A percentile compares a stretch with the other conserved stretches of the same genome.
phyloP scores from a whole-genome alignment of 2,797 vertebrate species.

The Oreochromis mossambicus region DNA sequence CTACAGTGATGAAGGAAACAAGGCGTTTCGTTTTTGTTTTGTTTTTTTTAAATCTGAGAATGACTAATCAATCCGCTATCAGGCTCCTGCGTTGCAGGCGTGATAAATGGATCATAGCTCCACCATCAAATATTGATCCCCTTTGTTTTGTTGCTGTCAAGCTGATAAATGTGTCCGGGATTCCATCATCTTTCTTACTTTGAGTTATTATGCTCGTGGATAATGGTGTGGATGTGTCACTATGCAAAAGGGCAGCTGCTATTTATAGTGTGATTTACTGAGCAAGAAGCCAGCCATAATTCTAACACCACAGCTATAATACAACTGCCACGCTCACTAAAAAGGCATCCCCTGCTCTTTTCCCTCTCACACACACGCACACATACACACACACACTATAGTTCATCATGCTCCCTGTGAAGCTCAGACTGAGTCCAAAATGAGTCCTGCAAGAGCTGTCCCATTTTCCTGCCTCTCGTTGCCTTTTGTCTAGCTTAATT shows the following conservation, averaged over 20 bases:
- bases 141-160: slow-evolving; percentile 1
- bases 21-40: neutral
- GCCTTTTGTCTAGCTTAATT: slow-evolving; percentile 61
- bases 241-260: slow-evolving; percentile 58
- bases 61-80: slow-evolving; percentile 11
- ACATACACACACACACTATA: neutral
- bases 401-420: slow-evolving; percentile 22
- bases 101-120: slow-evolving; percentile 17
- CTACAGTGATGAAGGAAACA: neutral
- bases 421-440: slow-evolving; percentile 48
- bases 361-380: neutral
- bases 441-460: slow-evolving; percentile 53
- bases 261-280: slow-evolving; percentile 61
- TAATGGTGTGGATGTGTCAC: slow-evolving; percentile 46
- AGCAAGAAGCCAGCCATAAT: slow-evolving; percentile 51
- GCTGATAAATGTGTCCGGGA: slow-evolving; percentile 28
- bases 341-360: slow-evolving; percentile 44
- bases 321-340: slow-evolving; percentile 23
- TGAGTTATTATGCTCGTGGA: neutral
- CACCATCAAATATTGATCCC: slow-evolving; percentile 31
- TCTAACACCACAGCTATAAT: slow-evolving; percentile 44
- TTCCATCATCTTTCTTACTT: slow-evolving; percentile 3
- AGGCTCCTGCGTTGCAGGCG: neutral
- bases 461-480: slow-evolving; percentile 56
- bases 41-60: neutral